Conservation (phyloP, 2,113 vertebrate genomes). For the Ranitomeya variabilis region DNA sequence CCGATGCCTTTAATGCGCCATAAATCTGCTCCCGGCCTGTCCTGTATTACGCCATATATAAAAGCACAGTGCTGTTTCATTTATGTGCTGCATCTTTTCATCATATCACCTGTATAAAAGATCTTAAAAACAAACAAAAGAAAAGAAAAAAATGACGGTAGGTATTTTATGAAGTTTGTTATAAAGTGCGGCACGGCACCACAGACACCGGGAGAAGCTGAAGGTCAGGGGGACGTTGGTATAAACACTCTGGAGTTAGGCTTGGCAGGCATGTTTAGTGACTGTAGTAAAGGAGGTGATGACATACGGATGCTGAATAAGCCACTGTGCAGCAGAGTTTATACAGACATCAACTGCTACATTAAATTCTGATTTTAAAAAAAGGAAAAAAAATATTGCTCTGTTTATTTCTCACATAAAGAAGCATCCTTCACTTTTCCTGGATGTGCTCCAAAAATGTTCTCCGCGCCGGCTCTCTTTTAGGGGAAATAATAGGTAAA, state of each 20-base stretch:
- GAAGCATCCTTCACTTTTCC: constrained; percentile 27
- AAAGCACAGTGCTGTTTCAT: background rate
- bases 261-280: constrained; percentile 42
- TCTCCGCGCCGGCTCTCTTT: background rate
- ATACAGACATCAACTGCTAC: constrained; percentile 40
- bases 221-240: constrained; percentile 41
- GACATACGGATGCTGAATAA: constrained; percentile 43
- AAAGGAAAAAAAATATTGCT: background rate
- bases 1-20: constrained; percentile 3
- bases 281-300: constrained; percentile 50
- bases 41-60: background rate
- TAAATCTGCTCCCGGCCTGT: background rate
- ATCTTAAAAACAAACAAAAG: background rate
- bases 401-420: constrained; percentile 34
- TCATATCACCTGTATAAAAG: background rate
- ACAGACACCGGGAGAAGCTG: constrained; percentile 33
- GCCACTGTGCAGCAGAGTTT: constrained; percentile 35
- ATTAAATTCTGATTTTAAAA: constrained; percentile 20
- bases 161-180: background rate
- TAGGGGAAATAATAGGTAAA: constrained; percentile 1
- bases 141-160: background rate
- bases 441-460: constrained; percentile 23
- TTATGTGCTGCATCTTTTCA: background rate
- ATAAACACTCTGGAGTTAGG: constrained; percentile 11
- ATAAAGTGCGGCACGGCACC: background rate